Conservation (phyloP, 1,140 invertebrate species). For the Idris sp. region DNA sequence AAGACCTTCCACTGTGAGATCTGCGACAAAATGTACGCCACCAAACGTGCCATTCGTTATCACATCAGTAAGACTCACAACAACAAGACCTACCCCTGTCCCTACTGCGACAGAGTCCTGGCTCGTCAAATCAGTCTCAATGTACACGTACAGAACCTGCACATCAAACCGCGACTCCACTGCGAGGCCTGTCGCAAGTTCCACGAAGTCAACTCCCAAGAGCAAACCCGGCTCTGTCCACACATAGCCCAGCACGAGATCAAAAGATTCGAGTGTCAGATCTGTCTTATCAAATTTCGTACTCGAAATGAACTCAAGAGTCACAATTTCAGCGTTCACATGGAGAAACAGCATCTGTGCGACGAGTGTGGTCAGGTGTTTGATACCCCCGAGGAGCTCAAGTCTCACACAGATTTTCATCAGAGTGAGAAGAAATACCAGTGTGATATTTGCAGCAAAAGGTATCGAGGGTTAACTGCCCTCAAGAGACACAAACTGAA, state of each 20-base stretch:
- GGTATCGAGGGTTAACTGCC: background rate
- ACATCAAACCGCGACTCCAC: background rate
- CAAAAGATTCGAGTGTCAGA: slow-evolving; percentile 24
- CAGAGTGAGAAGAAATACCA: slow-evolving; percentile 14
- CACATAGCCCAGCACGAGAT: slow-evolving; percentile 5
- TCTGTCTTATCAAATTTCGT: slow-evolving; percentile 6
- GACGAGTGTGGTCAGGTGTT: slow-evolving; percentile 40
- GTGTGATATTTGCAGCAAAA: slow-evolving; percentile 21
- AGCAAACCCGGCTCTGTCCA: slow-evolving; percentile 1
- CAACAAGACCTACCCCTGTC: slow-evolving; percentile 1
- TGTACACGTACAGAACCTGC: too few relatives aligned
- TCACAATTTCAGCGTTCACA: slow-evolving; percentile 24
- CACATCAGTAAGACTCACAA: slow-evolving; percentile 16
- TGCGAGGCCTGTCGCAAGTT: slow-evolving; percentile 11
- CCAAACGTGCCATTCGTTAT: slow-evolving; percentile 25
- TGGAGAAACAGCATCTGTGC: slow-evolving; percentile 16
- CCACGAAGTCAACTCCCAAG: background rate
- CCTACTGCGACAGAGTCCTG: slow-evolving; percentile 21
- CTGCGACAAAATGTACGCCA: slow-evolving; percentile 21
- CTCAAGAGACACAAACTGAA: slow-evolving; percentile 24
- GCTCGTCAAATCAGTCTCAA: too few relatives aligned
- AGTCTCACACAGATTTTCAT: background rate
- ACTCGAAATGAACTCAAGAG: slow-evolving; percentile 37
- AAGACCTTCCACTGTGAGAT: slow-evolving; percentile 29
- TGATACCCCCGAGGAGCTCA: slow-evolving; percentile 2